Conservation (phyloP, 2,113 vertebrate genomes). For the Mustela nigripes region DNA sequence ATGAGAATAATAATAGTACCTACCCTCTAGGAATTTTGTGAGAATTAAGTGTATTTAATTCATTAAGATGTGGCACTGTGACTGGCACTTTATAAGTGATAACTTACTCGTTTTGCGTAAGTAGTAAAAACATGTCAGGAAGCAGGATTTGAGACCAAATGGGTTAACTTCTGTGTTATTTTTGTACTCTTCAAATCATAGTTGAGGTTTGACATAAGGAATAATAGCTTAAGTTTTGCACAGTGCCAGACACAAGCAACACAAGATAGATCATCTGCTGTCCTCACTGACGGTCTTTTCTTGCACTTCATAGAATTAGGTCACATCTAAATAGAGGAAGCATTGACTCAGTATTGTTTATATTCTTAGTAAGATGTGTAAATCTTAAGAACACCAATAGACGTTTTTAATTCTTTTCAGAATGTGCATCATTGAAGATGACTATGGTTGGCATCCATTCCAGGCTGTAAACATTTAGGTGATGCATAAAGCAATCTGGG, state of each 20-base stretch:
- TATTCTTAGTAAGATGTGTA: not conserved
- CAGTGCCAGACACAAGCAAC: not conserved
- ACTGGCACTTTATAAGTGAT: not conserved
- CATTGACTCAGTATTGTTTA: not conserved
- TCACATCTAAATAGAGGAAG: not conserved
- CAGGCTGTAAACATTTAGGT: not conserved
- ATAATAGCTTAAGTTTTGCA: constrained; percentile 20
- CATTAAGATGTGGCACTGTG: not conserved
- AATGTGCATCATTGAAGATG: not conserved
- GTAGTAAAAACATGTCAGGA: not conserved
- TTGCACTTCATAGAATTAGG: not conserved
- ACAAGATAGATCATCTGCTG: not conserved
- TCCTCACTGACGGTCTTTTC: not conserved
- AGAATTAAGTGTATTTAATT: not conserved
- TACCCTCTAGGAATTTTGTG: not conserved
- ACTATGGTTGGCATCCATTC: not conserved
- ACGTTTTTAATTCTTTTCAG: not conserved
- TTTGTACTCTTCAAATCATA: not conserved
- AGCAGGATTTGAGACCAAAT: not conserved
- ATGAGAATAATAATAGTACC: not conserved
- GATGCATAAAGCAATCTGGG: not conserved
- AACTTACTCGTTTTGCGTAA: not conserved
- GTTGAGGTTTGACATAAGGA: not conserved
- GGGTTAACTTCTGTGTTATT: not conserved
- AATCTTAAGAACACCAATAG: not conserved